Conservation (phyloP, 2,797 vertebrate species). For the Helicolenus hilgendorfi region DNA sequence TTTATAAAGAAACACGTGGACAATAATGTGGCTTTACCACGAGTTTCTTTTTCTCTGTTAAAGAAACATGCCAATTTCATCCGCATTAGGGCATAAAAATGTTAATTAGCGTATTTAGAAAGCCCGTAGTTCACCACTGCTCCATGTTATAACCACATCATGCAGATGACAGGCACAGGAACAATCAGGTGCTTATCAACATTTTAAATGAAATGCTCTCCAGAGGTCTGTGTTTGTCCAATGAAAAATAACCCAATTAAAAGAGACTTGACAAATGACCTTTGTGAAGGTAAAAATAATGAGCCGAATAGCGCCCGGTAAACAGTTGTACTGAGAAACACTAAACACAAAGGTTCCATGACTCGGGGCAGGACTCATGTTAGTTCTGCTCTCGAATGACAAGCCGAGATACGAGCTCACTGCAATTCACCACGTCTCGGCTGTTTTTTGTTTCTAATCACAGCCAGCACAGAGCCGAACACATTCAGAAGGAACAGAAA, state of each 20-base stretch:
- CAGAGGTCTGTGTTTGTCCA: constrained; percentile 58
- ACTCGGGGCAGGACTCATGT: constrained; percentile 46
- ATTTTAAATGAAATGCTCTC: constrained; percentile 75
- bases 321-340: constrained; percentile 62
- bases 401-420: constrained; percentile 16
- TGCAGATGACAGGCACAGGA: constrained; percentile 46
- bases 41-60: constrained; percentile 13
- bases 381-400: constrained; percentile 36
- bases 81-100: constrained; percentile 37
- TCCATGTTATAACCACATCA: constrained; percentile 23
- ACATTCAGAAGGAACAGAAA: background rate
- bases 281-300: constrained; percentile 77
- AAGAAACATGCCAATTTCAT: constrained; percentile 53
- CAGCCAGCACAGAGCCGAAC: background rate
- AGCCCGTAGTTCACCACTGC: background rate
- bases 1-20: background rate
- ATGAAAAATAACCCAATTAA: constrained; percentile 84
- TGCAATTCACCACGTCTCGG: background rate
- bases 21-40: background rate
- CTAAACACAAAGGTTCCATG: constrained; percentile 58
- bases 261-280: constrained; percentile 77
- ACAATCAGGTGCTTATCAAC: constrained; percentile 73
- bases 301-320: constrained; percentile 51
- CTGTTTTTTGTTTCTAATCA: background rate
- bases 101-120: constrained; percentile 23